Evolutionary conservation across 2,888 invertebrate genomes (phyloP), one percentile per base, ranked within the genome.

Genomic region (Patella caerulea): DNA sequence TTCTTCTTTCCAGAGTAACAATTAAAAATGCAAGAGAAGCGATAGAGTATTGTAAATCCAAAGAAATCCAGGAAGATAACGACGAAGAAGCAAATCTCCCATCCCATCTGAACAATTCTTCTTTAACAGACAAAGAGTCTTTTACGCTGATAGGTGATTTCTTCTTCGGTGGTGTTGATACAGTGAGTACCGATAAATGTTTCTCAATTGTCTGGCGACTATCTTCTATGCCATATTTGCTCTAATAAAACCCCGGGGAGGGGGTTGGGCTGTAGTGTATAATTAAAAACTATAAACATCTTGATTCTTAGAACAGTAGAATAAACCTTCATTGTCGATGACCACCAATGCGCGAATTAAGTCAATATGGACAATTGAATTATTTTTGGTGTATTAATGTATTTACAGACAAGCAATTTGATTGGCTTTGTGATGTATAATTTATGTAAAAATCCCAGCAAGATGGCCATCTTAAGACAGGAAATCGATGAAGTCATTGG

Each of bases 391-490:
- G 1, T 17, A 53, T n/a, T 54, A 72, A 34, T 59, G n/a, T 56
- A 73, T 69, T 77, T 78, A 17, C 81, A 88, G 88, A 88, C 88
- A 14, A 85, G 86, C 24, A 84, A 85, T 72, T 83, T 86, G 15
- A 73, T 88, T 24, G 81, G 83, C 2, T 89, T 87, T 77, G 76
- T 83, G n/a, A 71, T 89, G 53, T 87, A 87, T 78, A 78, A 83
- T 24, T 75, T 89, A 65, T 83, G 86, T 19, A 75, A 76, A 24
- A 80, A 87, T 73, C 83, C 82, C 29, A 83, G 86, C 24, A 81
- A 81, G 17, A 87, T 88, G 78, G 80, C 85, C 1, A 82, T 74
- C 9, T 77, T 89, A 34, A 78, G 79, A 14, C 56, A 80, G 24
- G 88, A 89, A 75, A 81, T 88, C 3, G 72, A 79, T 53, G n/a